phyloP scores from a whole-genome alignment of 2,797 vertebrate genomes.

The Glossophaga mutica region DNA sequence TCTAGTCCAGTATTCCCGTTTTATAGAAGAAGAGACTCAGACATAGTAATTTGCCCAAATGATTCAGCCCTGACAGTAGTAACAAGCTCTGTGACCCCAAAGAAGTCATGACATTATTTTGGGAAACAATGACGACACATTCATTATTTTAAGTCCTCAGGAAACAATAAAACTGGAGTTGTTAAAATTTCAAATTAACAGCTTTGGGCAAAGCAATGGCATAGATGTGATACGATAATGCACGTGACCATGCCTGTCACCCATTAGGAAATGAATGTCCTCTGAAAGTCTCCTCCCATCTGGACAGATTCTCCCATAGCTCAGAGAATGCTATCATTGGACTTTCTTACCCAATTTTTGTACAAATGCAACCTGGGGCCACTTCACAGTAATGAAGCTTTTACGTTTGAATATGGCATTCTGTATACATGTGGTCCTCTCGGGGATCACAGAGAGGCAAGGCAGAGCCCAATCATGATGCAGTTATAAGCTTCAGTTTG shows the following conservation, averaged over 20 bases:
- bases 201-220: background rate
- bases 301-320: no score
- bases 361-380: background rate
- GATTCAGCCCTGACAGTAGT: background rate
- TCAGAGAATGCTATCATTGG: background rate
- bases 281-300: background rate
- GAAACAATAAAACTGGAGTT: constrained; percentile 38
- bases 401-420: background rate
- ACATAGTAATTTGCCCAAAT: background rate
- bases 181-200: constrained; percentile 11
- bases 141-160: background rate
- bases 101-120: background rate
- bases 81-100: background rate
- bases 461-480: background rate
- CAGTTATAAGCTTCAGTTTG: background rate
- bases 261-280: background rate
- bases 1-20: background rate
- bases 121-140: background rate
- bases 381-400: background rate
- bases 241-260: background rate
- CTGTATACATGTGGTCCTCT: background rate
- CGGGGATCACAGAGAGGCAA: background rate
- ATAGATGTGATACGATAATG: background rate
- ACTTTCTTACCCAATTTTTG: background rate
- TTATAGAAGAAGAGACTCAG: constrained; percentile 22